phyloP scores from a whole-genome alignment of 2,797 vertebrate genomes.

The Cetoscarus ocellatus region DNA sequence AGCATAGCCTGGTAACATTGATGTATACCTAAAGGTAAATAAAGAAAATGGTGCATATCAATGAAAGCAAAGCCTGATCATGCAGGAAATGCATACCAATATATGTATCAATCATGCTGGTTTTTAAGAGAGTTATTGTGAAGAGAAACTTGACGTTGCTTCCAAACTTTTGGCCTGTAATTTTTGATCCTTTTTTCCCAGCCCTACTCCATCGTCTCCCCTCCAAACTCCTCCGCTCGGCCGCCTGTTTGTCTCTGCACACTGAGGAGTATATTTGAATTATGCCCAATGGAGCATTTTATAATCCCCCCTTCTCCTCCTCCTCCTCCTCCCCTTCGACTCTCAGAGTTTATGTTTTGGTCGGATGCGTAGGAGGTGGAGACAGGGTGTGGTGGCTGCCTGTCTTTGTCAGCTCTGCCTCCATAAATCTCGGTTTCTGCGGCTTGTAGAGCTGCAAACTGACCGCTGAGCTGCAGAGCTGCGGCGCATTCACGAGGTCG shows the following conservation, averaged over 20 bases:
- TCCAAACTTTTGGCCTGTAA: no score
- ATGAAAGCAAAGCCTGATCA: no score
- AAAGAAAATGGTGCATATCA: no score
- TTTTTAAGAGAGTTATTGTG: no score
- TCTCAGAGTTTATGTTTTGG: constrained; percentile 70
- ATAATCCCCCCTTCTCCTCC: constrained; percentile 14
- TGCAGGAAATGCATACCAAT: no score
- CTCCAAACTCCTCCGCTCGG: background rate
- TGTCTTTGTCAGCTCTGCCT: constrained; percentile 42
- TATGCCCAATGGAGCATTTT: constrained; percentile 57
- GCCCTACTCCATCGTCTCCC: background rate
- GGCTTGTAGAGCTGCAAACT: constrained; percentile 28
- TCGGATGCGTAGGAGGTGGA: constrained; percentile 69
- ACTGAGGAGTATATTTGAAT: constrained; percentile 59
- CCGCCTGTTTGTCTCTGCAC: constrained; percentile 28
- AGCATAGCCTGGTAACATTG: no score
- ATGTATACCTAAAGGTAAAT: no score
- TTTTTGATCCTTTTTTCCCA: no score
- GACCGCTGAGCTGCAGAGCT: constrained; percentile 27
- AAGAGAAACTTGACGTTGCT: no score
- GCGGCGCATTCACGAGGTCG: constrained; percentile 22
- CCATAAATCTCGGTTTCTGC: constrained; percentile 46
- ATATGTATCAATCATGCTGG: no score
- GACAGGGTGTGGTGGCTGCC: constrained; percentile 68
- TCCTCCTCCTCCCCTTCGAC: constrained; percentile 23